Percentiles rank a stretch among this genome's conserved stretches.
These are phyloP conservation scores for Strigamia maritima DNA, from an alignment of 2,888 invertebrate species.

Conservation along the genomic window DNA sequence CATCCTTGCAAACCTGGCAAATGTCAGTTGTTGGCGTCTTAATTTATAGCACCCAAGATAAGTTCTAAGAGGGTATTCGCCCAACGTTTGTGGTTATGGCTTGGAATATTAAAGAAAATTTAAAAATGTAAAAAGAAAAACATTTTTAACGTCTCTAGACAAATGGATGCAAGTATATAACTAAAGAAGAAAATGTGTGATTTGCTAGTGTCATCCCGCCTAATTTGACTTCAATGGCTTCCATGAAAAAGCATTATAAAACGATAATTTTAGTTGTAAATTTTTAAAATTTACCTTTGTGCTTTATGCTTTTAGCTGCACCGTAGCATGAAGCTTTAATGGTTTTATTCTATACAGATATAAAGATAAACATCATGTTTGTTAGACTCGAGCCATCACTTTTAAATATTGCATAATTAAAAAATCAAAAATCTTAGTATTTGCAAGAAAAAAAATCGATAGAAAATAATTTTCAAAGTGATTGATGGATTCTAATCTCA, in stretches of 20 bases:
- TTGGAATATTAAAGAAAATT: neutral
- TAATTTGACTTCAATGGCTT: conserved; percentile 14
- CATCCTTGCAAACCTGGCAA: conserved; percentile 22
- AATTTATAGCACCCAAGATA: conserved; percentile 15
- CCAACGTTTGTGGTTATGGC: conserved; percentile 23
- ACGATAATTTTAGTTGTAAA: neutral
- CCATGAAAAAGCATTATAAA: neutral
- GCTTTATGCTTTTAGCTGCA: neutral
- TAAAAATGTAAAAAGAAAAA: neutral
- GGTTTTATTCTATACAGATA: neutral
- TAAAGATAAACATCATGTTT: neutral
- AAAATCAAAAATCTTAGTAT: too few species aligned
- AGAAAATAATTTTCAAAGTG: too few species aligned
- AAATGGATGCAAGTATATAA: neutral
- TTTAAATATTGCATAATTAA: too few species aligned
- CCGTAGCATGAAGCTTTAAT: neutral
- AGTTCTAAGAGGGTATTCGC: conserved; percentile 9
- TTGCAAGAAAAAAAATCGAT: too few species aligned
- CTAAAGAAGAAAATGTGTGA: conserved; percentile 8
- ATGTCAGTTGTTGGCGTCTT: conserved; percentile 20
- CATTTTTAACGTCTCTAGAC: neutral
- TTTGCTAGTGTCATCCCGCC: neutral
- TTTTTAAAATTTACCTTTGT: conserved; percentile 9
- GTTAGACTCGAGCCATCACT: neutral
- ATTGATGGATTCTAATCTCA: too few species aligned